Evolutionary conservation across 1,140 invertebrate genomes (phyloP), one percentile per base, ranked within the genome.

Genomic region (Coenobita brevimanus): DNA sequence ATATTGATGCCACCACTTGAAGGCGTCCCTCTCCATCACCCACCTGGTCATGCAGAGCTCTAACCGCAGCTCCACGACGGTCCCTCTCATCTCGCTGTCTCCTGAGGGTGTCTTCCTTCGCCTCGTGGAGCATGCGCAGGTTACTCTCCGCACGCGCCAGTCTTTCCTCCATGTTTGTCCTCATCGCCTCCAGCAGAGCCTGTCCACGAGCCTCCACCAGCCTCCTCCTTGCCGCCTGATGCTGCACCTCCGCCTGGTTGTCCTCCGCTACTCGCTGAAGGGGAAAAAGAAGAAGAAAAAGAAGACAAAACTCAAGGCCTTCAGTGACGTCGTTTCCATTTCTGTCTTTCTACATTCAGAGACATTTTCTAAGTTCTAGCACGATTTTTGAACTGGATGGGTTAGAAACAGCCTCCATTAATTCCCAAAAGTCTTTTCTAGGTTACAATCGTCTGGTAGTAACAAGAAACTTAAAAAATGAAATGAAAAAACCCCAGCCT

Each of bases 71-170:
- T 8, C 36, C 46, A 4, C 75, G 71, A 10, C 81, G 71, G 15
- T 71, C 62, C 15, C 88, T 33, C 46, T 89, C 88, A 33, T 84
- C 81, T 41, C 88, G 83, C 13, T 79, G 75, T 62, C 81, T 89
- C 36, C 60, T 80, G 3, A 89, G 73, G 43, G 88, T 71, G 73
- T 89, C 81, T 67, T 89, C 88, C 50, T 82, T 89, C n/a, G 54
- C 33, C 46, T 83, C 71, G 46, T 79, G 62, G 33, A 84, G 60
- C 27, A 80, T 21, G 75, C 41, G 27, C 24, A 89, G 76, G 62
- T 89, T 89, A 2, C 33, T 36, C 41, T 84, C 81, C 0, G 88
- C 81, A 60, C 81, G 83, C 33, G 73, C 30, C n/a, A 89, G 43
- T 6, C 82, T 24, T 3, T 89, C 81, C 33, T 78, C 75, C 75